Conservation (phyloP, 2,113 vertebrate genomes). For the Patagioenas fasciata region DNA sequence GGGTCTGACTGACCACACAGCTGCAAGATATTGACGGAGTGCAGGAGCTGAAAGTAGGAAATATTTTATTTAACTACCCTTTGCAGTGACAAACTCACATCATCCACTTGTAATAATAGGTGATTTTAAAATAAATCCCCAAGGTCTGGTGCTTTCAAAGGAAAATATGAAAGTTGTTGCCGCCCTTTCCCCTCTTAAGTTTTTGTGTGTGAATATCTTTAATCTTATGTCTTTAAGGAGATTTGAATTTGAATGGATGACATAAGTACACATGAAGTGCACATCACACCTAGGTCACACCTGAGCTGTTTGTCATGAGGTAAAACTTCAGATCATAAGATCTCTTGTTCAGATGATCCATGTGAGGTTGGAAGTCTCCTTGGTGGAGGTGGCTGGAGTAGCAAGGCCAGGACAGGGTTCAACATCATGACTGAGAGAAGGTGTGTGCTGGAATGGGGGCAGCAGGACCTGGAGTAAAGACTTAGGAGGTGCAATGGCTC, state of each 20-base stretch:
- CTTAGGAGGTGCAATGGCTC: background rate
- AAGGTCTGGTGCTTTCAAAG: background rate
- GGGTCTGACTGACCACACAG: background rate
- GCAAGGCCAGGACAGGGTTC: background rate
- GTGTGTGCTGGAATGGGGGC: background rate
- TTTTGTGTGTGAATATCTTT: background rate
- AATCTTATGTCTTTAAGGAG: background rate
- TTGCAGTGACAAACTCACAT: background rate
- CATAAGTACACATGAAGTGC: background rate
- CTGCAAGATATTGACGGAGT: background rate
- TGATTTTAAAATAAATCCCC: background rate
- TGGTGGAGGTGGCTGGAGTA: background rate
- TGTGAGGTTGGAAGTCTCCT: background rate
- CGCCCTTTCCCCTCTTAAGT: background rate
- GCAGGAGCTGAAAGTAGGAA: background rate
- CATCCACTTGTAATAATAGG: background rate
- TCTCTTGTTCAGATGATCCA: background rate
- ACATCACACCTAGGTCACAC: background rate
- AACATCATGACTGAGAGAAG: background rate
- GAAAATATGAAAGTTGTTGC: background rate
- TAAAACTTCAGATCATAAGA: background rate
- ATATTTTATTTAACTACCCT: background rate
- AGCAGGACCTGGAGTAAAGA: background rate
- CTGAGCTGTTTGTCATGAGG: background rate
- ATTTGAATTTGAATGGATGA: background rate